Evolutionary conservation across 1,140 invertebrate species (phyloP).

Genomic region (Tetraneura akinire): DNA sequence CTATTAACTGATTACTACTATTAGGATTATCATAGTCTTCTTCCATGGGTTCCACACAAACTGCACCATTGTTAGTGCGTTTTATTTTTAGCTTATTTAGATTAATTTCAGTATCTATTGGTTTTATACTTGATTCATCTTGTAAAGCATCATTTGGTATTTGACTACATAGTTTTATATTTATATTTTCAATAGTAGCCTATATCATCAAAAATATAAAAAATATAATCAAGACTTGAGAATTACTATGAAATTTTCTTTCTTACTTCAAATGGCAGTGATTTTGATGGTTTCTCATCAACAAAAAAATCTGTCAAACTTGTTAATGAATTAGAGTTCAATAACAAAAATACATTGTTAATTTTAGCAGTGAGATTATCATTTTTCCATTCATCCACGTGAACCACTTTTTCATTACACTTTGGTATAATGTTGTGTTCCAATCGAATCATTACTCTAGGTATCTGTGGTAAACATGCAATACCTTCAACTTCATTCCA

Average conservation of each 20-base stretch:
- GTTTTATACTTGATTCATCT: constrained; percentile 19
- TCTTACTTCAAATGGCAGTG: constrained; percentile 22
- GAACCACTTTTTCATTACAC: constrained; percentile 56
- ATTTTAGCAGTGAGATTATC: constrained; percentile 67
- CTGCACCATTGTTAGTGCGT: constrained; percentile 70
- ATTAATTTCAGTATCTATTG: constrained; percentile 34
- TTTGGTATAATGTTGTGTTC: constrained; percentile 64
- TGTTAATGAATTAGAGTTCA: constrained; percentile 79
- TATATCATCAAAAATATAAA: not conserved
- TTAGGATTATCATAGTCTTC: constrained; percentile 18
- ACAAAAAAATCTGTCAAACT: constrained; percentile 71
- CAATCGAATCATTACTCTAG: constrained; percentile 65
- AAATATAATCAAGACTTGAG: not conserved
- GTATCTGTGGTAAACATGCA: constrained; percentile 55
- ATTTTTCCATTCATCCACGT: constrained; percentile 57
- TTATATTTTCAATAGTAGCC: constrained; percentile 44
- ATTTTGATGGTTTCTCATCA: constrained; percentile 45
- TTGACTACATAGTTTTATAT: not conserved
- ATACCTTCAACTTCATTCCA: constrained; percentile 69
- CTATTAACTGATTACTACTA: constrained; percentile 7
- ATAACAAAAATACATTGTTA: constrained; percentile 67
- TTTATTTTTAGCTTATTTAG: constrained; percentile 67
- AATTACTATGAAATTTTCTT: not conserved
- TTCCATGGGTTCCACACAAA: constrained; percentile 68
- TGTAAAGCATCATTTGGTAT: constrained; percentile 7